phyloP scores from a whole-genome alignment of 2,113 vertebrate genomes.

The Nibea albiflora region DNA sequence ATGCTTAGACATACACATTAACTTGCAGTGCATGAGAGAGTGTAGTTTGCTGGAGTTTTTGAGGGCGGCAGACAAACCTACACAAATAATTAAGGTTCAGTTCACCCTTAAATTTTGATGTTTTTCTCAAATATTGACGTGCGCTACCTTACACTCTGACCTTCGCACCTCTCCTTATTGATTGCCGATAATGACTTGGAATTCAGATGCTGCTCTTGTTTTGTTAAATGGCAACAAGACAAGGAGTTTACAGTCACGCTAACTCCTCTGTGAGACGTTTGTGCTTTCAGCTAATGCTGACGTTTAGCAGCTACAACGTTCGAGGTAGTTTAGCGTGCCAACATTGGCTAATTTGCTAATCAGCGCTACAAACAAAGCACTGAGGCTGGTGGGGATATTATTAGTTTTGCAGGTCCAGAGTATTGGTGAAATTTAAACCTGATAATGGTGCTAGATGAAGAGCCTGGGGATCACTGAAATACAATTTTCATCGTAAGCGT shows the following conservation, averaged over 20 bases:
- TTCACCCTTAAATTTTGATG: not conserved
- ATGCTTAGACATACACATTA: not conserved
- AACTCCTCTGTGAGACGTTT: not conserved
- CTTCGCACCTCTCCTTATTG: constrained; percentile 1
- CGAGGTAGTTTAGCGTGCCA: not conserved
- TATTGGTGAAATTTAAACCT: not conserved
- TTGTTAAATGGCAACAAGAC: not conserved
- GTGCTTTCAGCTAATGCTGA: too few species aligned
- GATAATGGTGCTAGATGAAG: not conserved
- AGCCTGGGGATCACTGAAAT: too few species aligned
- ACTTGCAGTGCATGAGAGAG: not conserved
- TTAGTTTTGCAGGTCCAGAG: not conserved
- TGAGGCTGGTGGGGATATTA: not conserved
- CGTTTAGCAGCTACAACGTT: not conserved
- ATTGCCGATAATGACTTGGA: not conserved
- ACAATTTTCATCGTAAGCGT: too few species aligned
- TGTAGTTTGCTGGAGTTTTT: constrained; percentile 2
- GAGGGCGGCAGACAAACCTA: not conserved
- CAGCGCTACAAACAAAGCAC: not conserved
- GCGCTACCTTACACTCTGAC: not conserved
- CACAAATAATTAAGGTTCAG: not conserved
- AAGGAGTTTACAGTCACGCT: not conserved
- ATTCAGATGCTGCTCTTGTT: not conserved
- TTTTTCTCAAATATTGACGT: constrained; percentile 5
- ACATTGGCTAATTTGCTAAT: not conserved